Percentiles rank a stretch among this genome's conserved stretches.
These are phyloP conservation scores for Gallinago nigripennis DNA, from an alignment of 2,797 vertebrate genomes.

Conservation along the genomic window DNA sequence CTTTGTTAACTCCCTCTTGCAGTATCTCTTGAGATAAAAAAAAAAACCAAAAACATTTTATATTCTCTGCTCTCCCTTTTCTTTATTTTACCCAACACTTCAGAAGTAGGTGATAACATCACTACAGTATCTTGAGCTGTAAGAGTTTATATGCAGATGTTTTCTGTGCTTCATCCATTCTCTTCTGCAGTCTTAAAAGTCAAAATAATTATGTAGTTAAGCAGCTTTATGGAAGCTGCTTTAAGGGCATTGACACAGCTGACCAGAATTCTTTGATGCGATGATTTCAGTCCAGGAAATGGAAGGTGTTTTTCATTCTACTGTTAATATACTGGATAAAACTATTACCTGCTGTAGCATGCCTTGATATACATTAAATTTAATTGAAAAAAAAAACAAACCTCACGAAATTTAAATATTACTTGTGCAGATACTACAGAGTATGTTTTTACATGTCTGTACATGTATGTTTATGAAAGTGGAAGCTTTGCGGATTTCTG, in stretches of 20 bases:
- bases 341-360: background rate
- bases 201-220: background rate
- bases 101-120: background rate
- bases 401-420: background rate
- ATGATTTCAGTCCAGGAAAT: background rate
- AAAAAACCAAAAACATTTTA: background rate
- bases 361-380: background rate
- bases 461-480: background rate
- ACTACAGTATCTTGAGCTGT: background rate
- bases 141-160: background rate
- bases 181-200: background rate
- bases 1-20: background rate
- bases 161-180: background rate
- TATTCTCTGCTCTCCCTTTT: background rate
- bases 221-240: constrained; percentile 2
- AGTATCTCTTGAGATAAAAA: background rate
- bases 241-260: background rate
- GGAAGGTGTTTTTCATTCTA: background rate
- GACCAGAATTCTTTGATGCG: background rate
- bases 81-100: background rate
- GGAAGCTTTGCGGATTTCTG: background rate
- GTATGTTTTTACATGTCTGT: background rate
- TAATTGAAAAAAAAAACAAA: background rate
- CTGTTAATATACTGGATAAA: background rate
- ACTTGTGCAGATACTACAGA: background rate